Conservation (phyloP, 2,888 invertebrate genomes). For the Agrochola lota region DNA sequence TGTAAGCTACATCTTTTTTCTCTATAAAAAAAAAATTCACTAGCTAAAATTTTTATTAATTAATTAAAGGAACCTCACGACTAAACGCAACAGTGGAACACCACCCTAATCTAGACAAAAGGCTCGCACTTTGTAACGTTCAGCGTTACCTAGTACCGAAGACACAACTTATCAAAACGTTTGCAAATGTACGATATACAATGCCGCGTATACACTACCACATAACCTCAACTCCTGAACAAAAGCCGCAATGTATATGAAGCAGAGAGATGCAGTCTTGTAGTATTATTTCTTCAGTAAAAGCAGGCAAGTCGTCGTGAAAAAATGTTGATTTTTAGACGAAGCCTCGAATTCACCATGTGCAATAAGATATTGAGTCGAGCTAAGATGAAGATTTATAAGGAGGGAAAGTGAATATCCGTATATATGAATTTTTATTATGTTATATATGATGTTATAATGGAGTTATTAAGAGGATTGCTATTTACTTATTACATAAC, state of each 20-base stretch:
- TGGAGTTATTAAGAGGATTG: neutral
- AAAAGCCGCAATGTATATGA: constrained; percentile 69
- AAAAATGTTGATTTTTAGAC: constrained; percentile 85
- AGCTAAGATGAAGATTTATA: constrained; percentile 60
- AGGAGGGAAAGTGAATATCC: constrained; percentile 66
- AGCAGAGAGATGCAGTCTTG: constrained; percentile 53
- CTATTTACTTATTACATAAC: neutral
- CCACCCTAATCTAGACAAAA: constrained; percentile 86
- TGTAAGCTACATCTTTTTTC: neutral
- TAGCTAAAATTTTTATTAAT: neutral
- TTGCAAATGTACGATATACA: constrained; percentile 69
- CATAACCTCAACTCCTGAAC: neutral
- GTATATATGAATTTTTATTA: constrained; percentile 53
- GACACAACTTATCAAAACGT: constrained; percentile 68
- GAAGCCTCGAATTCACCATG: constrained; percentile 79
- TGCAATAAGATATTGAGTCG: constrained; percentile 83
- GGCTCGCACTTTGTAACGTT: constrained; percentile 90
- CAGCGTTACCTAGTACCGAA: constrained; percentile 83
- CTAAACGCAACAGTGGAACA: constrained; percentile 69
- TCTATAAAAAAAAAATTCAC: neutral
- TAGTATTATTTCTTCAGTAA: constrained; percentile 76
- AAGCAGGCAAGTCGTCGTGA: constrained; percentile 76
- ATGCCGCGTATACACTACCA: constrained; percentile 56
- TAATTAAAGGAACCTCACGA: constrained; percentile 4
- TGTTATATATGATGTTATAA: constrained; percentile 25